Base-by-base conservation (phyloP, 1,140 invertebrate genomes). In the Plodia interpunctella region DNA sequence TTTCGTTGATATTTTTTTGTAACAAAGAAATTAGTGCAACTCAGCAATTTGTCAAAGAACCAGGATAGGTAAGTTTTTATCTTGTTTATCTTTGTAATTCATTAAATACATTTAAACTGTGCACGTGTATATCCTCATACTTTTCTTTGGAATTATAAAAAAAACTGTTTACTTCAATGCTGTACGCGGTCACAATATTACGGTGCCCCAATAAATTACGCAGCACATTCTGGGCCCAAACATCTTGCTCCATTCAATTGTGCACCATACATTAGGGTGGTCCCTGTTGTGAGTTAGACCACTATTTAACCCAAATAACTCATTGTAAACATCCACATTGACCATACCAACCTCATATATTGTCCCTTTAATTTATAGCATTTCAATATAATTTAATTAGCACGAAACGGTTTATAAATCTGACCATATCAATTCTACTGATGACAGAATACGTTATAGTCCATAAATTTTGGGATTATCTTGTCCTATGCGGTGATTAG, bases 371-470 rank as follows among this genome's bases (percentile, higher is more conserved):
- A 86, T 86, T 87, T 87, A 87, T 80, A 55, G 70, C 69, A 69
- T 73, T 83, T 78, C 85, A 81, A 87, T 85, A 80, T 79, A 78
- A 88, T 87, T 88, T 88, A 76, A 88, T 88, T 87, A 82, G 77
- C 73, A 72, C 65, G 72, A 66, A 74, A 80, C 74, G 75, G 72
- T 84, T 83, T 84, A 86, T 85, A 84, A 87, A 83, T 85, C 70
- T 76, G 66, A 67, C 68, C 76, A 75, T 75, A 80, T 74, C 72
- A 66, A 80, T 81, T 76, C 63, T 62, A 67, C 69, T 78, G 81
- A 82, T 75, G 80, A 87, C 83, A 84, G 63, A 77, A 58, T 69
- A 74, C 63, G 76, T 88, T 84, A 81, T 81, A 76, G 78, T 64
- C 78, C 72, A 87, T 88, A 88, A 88, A 88, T 88, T 75, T 65